These are phyloP conservation scores for Callyntrura guangdongensis DNA, from an alignment of 2,888 invertebrate genomes.

Conservation along the genomic window DNA sequence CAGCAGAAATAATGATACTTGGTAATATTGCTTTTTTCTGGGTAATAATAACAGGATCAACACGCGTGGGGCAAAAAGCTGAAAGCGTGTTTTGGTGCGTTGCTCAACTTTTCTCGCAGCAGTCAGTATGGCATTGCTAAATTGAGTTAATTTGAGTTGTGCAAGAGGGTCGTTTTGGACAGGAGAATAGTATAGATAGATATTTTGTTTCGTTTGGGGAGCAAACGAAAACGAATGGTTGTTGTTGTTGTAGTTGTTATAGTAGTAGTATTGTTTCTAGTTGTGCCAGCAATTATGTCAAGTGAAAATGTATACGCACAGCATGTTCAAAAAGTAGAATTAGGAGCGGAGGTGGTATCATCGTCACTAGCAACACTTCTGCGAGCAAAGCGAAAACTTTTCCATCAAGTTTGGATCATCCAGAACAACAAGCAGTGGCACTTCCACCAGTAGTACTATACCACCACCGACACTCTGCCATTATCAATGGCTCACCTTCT, in stretches of 20 bases:
- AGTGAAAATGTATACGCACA: slow-evolving; percentile 10
- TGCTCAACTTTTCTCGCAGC: slow-evolving; percentile 12
- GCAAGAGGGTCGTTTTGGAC: slow-evolving; percentile 10
- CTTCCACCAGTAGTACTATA: neutral
- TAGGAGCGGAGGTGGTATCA: slow-evolving; percentile 27
- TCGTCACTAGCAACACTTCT: slow-evolving; percentile 11
- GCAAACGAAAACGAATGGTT: slow-evolving; percentile 7
- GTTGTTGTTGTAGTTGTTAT: neutral
- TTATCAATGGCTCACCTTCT: slow-evolving; percentile 67
- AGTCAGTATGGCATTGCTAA: slow-evolving; percentile 41
- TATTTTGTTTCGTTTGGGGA: neutral
- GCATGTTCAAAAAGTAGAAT: neutral
- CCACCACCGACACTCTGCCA: slow-evolving; percentile 19
- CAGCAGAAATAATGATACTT: neutral
- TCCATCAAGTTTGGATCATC: slow-evolving; percentile 61
- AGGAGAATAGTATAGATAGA: neutral
- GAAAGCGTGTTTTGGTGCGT: neutral
- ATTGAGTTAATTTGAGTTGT: slow-evolving; percentile 69
- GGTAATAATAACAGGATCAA: neutral
- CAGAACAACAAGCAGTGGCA: slow-evolving; percentile 22
- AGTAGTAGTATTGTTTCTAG: neutral
- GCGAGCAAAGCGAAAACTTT: slow-evolving; percentile 51
- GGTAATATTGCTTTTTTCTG: neutral
- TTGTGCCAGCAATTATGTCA: slow-evolving; percentile 11
- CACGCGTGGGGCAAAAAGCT: neutral